Base-by-base conservation (phyloP, 2,797 vertebrate species). In the Eidolon dupreanum region DNA sequence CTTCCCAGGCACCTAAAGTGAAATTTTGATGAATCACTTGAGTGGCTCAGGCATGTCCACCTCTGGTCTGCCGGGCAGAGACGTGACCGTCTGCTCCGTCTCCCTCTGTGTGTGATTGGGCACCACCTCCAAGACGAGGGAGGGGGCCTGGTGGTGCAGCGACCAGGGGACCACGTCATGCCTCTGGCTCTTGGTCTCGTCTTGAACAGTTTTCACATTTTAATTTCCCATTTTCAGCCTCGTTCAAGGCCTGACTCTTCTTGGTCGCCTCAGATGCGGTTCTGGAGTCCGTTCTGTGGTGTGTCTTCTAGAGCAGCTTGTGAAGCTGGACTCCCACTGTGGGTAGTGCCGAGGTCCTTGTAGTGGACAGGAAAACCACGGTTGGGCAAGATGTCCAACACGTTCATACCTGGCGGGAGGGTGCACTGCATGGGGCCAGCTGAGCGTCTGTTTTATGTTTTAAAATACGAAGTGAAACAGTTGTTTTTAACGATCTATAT, bases 341-440 rank as follows among this genome's bases (percentile, higher is more conserved):
- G 16, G 71, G 7, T n/a, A n/a, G 26, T 1, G 0, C 10, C 36
- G 81, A 55, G 17, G 31, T 36, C 46, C 63, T 38, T 9, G 1
- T 59, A 33, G 2, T 3, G 3, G 65, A 9, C 36, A 46, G 43
- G 12, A 70, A 46, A 43, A 8, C 3, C 4, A 5, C 17, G 7
- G 1, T 24, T 13, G 33, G 41, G 38, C 57, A 19, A 8, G 46
- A 7, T 7, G 5, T 38, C 26, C 53, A 2, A 1, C 7, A 4
- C 0, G 0, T 4, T 28, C 17, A 10, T 33, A 19, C 28, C 61
- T 9, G 33, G 26, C 0, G 6, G 19, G 33, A 31, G 7, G 49
- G 20, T 17, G 11, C 55, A 6, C 11, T 3, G 20, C 19, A 5
- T 31, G 15, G 13, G 2, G 17, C 8, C 20, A 0, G 5, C 17